Conservation (phyloP, 2,888 invertebrate genomes). For the Agrochola macilenta region DNA sequence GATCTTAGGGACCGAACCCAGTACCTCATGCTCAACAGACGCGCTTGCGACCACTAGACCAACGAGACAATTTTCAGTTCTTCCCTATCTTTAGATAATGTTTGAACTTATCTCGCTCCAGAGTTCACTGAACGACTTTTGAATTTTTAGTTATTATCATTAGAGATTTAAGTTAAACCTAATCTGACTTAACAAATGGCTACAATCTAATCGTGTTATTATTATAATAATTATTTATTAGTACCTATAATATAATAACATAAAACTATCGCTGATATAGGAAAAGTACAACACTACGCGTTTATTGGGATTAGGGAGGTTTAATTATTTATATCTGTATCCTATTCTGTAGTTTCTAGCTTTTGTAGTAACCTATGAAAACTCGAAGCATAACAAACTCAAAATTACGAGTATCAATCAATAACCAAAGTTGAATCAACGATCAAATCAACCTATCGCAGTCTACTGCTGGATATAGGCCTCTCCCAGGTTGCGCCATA, state of each 20-base stretch:
- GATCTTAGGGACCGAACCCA: background rate
- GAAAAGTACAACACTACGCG: slow-evolving; percentile 17
- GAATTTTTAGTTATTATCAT: slow-evolving; percentile 18
- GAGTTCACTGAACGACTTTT: slow-evolving; percentile 16
- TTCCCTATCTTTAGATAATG: background rate
- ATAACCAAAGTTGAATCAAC: background rate
- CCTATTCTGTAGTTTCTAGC: background rate
- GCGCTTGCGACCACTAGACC: background rate
- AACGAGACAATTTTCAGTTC: background rate
- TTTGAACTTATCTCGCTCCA: background rate
- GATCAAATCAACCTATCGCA: background rate
- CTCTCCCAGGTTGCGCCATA: background rate
- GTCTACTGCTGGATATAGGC: background rate
- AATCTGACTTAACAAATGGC: slow-evolving; percentile 5
- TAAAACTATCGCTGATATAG: slow-evolving; percentile 37
- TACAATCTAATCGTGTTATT: slow-evolving; percentile 34
- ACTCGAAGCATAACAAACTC: background rate
- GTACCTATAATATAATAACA: slow-evolving; percentile 17
- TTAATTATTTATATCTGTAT: slow-evolving; percentile 1
- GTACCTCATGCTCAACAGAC: background rate
- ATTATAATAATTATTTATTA: slow-evolving; percentile 39
- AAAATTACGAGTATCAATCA: background rate
- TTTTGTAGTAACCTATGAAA: background rate
- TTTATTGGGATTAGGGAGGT: slow-evolving; percentile 8
- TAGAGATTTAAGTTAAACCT: slow-evolving; percentile 18